Evolutionary conservation across 2,797 vertebrate genomes (phyloP).

Genomic region (Oreortyx pictus): DNA sequence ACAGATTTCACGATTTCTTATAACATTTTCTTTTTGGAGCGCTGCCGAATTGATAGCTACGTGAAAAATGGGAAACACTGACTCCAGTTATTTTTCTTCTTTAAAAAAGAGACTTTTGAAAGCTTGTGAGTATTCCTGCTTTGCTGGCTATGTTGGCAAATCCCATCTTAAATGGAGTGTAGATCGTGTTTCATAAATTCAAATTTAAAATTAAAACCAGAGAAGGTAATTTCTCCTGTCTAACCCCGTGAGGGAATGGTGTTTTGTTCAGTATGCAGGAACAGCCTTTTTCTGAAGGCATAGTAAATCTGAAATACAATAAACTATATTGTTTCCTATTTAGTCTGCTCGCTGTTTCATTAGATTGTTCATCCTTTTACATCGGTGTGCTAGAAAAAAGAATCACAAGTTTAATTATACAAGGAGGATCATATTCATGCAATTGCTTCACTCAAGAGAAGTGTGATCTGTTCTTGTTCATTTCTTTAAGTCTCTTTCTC

Average conservation of each 20-base stretch:
- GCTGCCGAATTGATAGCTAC: neutral
- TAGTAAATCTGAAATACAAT: slow-evolving; percentile 4
- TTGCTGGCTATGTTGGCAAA: neutral
- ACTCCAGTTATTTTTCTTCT: neutral
- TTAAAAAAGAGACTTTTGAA: neutral
- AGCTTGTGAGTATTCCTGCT: neutral
- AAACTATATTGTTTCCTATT: slow-evolving; percentile 6
- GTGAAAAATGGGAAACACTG: slow-evolving; percentile 32
- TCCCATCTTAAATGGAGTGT: slow-evolving; percentile 23
- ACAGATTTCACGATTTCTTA: slow-evolving; percentile 12
- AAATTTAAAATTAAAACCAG: slow-evolving; percentile 50
- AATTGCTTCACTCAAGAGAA: neutral
- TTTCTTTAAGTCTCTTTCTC: neutral
- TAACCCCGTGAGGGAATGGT: neutral
- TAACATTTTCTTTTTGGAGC: neutral
- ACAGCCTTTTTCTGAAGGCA: neutral
- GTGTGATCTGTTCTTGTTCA: neutral
- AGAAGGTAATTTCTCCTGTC: slow-evolving; percentile 39
- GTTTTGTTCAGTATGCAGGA: slow-evolving; percentile 24
- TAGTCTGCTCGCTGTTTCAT: neutral
- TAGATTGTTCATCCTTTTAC: neutral
- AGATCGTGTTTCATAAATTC: slow-evolving; percentile 47
- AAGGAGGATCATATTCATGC: neutral
- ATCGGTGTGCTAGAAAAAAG: neutral
- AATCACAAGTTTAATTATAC: neutral